phyloP scores from a whole-genome alignment of 30 jellyfish, hydroid and myxozoan species.

The Pelagia noctiluca region DNA sequence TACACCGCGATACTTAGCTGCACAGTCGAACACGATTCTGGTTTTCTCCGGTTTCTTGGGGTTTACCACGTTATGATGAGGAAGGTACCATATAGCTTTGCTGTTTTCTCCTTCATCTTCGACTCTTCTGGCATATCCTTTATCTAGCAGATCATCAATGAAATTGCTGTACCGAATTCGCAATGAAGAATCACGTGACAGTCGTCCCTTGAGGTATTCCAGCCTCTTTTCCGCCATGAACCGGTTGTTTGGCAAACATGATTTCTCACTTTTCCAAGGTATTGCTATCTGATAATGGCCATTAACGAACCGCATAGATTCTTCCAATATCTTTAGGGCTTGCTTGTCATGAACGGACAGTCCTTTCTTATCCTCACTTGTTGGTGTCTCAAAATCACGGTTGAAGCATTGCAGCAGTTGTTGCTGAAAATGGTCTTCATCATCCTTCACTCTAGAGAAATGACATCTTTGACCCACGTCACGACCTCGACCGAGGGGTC shows the following conservation, averaged over 20 bases:
- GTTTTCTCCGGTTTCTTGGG: conserved; percentile 52
- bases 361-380: conserved; percentile 20
- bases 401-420: conserved; percentile 30
- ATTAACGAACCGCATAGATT: conserved; percentile 18
- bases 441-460: conserved; percentile 1
- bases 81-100: conserved; percentile 34
- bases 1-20: conserved; percentile 32
- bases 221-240: conserved; percentile 53
- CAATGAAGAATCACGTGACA: not conserved
- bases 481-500: conserved; percentile 20
- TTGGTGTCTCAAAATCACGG: conserved; percentile 25
- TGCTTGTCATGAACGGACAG: conserved; percentile 43
- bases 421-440: conserved; percentile 16
- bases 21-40: conserved; percentile 50
- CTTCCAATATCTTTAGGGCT: conserved; percentile 46
- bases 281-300: conserved; percentile 42
- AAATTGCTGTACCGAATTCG: conserved; percentile 3
- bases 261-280: conserved; percentile 31
- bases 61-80: conserved; percentile 32
- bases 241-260: conserved; percentile 44
- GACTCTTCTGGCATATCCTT: conserved; percentile 26
- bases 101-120: not conserved
- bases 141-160: conserved; percentile 32
- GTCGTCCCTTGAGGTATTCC: conserved; percentile 29
- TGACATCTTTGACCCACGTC: not conserved